Conservation (phyloP, 2,888 invertebrate species). For the Bellardia pandia region DNA sequence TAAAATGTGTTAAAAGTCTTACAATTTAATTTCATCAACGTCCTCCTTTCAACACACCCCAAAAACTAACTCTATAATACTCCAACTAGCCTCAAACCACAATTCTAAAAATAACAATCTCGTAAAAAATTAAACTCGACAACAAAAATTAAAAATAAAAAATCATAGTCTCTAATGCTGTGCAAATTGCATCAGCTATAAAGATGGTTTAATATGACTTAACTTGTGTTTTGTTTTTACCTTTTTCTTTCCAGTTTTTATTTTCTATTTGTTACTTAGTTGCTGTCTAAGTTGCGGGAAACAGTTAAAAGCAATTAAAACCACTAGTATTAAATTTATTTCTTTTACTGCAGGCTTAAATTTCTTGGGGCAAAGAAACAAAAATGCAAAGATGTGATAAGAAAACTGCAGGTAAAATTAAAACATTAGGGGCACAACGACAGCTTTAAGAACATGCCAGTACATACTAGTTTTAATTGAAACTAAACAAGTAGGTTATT, state of each 20-base stretch:
- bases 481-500: background rate
- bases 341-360: conserved; percentile 29
- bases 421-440: background rate
- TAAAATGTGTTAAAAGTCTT: conserved; percentile 43
- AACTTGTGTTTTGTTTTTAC: conserved; percentile 14
- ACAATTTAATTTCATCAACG: conserved; percentile 50
- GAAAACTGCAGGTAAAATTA: background rate
- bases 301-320: conserved; percentile 64
- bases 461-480: background rate
- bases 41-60: background rate
- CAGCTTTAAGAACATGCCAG: background rate
- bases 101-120: conserved; percentile 38
- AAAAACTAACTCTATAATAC: background rate
- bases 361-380: conserved; percentile 11
- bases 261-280: conserved; percentile 5
- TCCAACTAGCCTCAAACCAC: conserved; percentile 12
- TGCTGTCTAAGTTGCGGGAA: background rate
- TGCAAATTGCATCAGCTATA: conserved; percentile 52
- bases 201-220: conserved; percentile 38
- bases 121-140: background rate
- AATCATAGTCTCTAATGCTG: conserved; percentile 28
- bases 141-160: background rate
- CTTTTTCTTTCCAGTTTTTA: background rate
- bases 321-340: conserved; percentile 35
- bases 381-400: background rate